A percentile compares a stretch with the other conserved stretches of the same genome.
phyloP scores from a whole-genome alignment of 1,140 invertebrate species.

The Brachionus manjavacas region DNA sequence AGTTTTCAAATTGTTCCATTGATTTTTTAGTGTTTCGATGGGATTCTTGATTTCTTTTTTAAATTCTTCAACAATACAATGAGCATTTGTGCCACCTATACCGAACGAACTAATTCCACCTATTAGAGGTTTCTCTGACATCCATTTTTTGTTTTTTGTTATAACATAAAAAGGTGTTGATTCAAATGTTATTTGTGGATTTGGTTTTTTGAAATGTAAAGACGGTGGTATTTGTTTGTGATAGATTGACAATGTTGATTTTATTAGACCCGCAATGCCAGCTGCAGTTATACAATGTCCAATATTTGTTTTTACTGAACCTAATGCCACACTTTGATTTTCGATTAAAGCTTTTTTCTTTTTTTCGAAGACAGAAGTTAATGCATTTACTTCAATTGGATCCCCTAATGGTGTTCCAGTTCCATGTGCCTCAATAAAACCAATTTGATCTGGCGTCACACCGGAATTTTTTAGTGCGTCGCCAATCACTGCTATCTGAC shows the following conservation, averaged over 20 bases:
- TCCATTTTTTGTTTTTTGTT: background rate
- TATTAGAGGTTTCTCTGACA: too few species aligned
- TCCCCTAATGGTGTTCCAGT: background rate
- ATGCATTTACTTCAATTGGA: background rate
- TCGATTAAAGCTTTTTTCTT: background rate
- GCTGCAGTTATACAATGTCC: conserved; percentile 27
- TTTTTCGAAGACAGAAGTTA: background rate
- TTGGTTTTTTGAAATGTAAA: background rate
- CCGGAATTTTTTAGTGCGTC: background rate
- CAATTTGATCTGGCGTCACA: background rate
- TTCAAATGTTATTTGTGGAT: background rate
- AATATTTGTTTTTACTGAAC: conserved; percentile 34
- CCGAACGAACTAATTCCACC: background rate
- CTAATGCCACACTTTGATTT: background rate
- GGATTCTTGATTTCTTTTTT: background rate
- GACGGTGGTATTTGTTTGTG: background rate
- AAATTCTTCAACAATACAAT: background rate
- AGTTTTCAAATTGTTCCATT: background rate
- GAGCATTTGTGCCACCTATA: background rate
- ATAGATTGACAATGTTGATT: background rate
- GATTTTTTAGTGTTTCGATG: background rate
- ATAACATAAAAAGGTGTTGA: background rate
- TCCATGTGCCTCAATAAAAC: conserved; percentile 17
- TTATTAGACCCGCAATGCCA: conserved; percentile 19
- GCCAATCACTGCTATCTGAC: background rate